These are phyloP conservation scores for Oasisia sp. DNA, from an alignment of 2,888 invertebrate genomes.

Conservation along the genomic window DNA sequence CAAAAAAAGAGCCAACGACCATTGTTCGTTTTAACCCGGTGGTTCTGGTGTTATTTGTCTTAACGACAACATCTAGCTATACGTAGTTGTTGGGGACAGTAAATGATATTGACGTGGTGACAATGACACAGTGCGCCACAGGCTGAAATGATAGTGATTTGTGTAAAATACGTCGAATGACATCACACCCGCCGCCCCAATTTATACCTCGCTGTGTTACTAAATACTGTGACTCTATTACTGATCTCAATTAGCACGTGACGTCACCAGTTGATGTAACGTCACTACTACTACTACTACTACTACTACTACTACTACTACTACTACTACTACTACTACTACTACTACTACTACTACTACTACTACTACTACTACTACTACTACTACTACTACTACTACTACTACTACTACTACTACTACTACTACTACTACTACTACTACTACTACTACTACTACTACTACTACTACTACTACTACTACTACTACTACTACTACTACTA, in stretches of 20 bases:
- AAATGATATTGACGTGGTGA: too few relatives aligned
- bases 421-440: slow-evolving; percentile 20
- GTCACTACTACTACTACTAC: neutral
- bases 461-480: slow-evolving; percentile 21
- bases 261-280: too few relatives aligned
- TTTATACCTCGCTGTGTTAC: too few relatives aligned
- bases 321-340: neutral
- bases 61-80: too few relatives aligned
- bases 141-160: too few relatives aligned
- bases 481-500: neutral
- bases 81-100: too few relatives aligned
- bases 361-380: slow-evolving; percentile 20
- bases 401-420: neutral
- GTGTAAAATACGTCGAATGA: too few relatives aligned
- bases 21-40: neutral
- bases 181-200: too few relatives aligned
- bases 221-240: too few relatives aligned
- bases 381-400: slow-evolving; percentile 13
- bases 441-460: slow-evolving; percentile 17
- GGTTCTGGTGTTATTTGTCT: neutral
- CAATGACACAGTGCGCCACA: too few relatives aligned
- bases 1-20: neutral
- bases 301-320: slow-evolving; percentile 17
- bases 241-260: too few relatives aligned
- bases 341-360: slow-evolving; percentile 20